Evolutionary conservation across 2,797 vertebrate species (phyloP).

Genomic region (Anabacerthia variegaticeps): DNA sequence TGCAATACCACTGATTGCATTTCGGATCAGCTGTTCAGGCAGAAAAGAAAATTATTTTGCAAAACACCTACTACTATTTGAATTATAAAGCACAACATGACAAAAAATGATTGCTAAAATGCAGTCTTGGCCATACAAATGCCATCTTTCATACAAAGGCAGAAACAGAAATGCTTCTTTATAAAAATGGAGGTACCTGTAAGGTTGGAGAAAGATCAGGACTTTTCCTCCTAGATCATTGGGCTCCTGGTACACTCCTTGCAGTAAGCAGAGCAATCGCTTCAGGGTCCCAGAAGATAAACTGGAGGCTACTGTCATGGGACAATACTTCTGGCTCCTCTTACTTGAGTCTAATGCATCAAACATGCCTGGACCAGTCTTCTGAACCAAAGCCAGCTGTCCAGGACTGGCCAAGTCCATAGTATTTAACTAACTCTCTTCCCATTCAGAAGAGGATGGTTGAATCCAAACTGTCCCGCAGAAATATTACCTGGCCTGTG

Average conservation of each 20-base stretch:
- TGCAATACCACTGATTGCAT: background rate
- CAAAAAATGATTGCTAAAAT: background rate
- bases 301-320: background rate
- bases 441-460: background rate
- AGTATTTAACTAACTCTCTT: background rate
- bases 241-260: background rate
- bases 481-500: background rate
- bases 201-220: background rate
- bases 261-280: background rate
- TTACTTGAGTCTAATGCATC: background rate
- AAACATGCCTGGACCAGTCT: background rate
- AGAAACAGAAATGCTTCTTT: background rate
- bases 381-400: background rate
- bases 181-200: background rate
- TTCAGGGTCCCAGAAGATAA: background rate
- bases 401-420: background rate
- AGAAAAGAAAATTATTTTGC: background rate
- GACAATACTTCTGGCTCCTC: background rate
- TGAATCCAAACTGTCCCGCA: background rate
- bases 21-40: background rate
- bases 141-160: background rate
- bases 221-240: background rate
- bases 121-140: background rate
- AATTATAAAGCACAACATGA: background rate
- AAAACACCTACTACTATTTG: background rate